Base-by-base conservation (phyloP, 1,140 invertebrate genomes). In the Muscidifurax raptorellus region DNA sequence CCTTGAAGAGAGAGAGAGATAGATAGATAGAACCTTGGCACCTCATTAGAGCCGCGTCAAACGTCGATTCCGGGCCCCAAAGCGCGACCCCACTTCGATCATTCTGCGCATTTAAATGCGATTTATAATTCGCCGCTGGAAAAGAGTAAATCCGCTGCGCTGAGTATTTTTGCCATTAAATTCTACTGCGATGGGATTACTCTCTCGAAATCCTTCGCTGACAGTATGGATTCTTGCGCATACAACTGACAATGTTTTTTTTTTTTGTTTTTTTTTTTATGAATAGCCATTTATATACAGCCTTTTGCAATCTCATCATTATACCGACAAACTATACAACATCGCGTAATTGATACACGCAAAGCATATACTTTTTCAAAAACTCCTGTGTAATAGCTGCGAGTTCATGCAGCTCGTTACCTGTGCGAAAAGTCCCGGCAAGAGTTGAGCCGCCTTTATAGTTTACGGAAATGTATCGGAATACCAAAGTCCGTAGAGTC, bases 1-100 rank as follows among this genome's bases (percentile, higher is more conserved):
- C 81, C 77, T 40, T 25, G 7, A 28, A 80, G 18, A n/a, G 18
- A 59, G 52, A 59, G 22, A n/a, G 52, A 59, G 52, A 59, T 18
- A 59, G 30, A 71, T 2, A 30, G 27, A 71, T 18, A 27, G 30
- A 82, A 66, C 77, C 71, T 79, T 69, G 87, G 85, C 87, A 90
- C 88, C 90, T 92, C 91, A 91, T 93, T 93, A 93, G 90, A 89
- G 88, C 82, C 88, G 89, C 90, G 89, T 90, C 88, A 90, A 90
- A 91, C 88, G 89, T 91, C 89, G 87, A 89, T 85, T 82, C 44
- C 22, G 22, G 52, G 69, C 66, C 36, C 52, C 12, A 27, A 32
- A 69, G 30, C 32, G 22, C 69, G 30, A 15, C 25, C 69, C 9
- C 27, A 67, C 72, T 75, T n/a, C 4, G 52, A 69, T 82, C 36